Base-by-base conservation (phyloP, 2,888 invertebrate genomes). In the Sphecodes monilicornis region DNA sequence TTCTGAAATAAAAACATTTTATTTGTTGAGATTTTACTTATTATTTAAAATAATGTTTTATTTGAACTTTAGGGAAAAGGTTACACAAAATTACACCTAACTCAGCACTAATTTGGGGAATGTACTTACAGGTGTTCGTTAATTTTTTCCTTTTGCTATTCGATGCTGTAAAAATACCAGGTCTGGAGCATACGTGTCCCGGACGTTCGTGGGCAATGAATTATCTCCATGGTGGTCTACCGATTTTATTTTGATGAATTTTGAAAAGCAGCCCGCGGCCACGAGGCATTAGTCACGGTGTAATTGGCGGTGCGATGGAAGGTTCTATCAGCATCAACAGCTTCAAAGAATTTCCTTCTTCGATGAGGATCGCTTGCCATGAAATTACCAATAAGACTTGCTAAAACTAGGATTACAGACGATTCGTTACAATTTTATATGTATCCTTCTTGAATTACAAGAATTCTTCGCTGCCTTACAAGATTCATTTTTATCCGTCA, bases 241-340 rank as follows among this genome's bases (percentile, higher is more conserved):
- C 88, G 91, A 90, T 91, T 92, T 91, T 92, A 91, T 93, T 93
- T 93, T 92, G 93, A 93, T 92, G 92, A 93, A 93, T 93, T 93
- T 93, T 89, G 91, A 92, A 91, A 92, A 92, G 89, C 22, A 80
- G 92, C 93, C 92, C 74, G 88, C 86, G 92, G 93, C 91, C 80
- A 92, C 79, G 84, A 85, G 85, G 90, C 92, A 93, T 93, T 93
- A 93, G 93, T 93, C 91, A 93, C 91, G 93, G 92, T 91, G 92
- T 92, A 93, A 92, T 92, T 92, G 92, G 91, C 90, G 90, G 88
- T 81, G 89, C 80, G 32, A 71, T 32, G 50, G 86, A 88, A 87
- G 87, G 88, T 85, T 85, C 82, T 82, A 80, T 70, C 32, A 74
- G 74, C 74, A 68, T 68, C 64, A 72, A 76, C 32, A 71, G 46